These are phyloP conservation scores for Bergia puertoricense DNA, from an alignment of 92 coral and sea anemone species.

Conservation along the genomic window DNA sequence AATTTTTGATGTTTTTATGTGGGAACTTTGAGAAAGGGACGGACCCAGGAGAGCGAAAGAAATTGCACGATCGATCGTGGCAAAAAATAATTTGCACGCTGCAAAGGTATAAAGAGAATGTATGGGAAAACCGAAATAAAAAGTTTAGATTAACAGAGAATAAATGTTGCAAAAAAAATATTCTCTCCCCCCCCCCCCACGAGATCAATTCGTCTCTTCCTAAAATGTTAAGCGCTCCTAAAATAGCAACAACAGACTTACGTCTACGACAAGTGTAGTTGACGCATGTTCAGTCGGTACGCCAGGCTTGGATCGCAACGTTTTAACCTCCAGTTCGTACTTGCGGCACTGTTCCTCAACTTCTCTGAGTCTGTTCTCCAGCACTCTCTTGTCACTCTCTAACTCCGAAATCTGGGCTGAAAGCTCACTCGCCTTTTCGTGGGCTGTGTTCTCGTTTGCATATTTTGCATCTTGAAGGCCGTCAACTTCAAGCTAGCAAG, in stretches of 20 bases:
- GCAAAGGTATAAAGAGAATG: too few species aligned
- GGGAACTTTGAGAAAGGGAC: too few species aligned
- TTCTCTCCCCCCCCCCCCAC: too few species aligned
- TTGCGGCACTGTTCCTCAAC: conserved; percentile 65
- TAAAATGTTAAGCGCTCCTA: too few species aligned
- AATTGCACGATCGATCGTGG: too few species aligned
- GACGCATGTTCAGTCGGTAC: conserved; percentile 79
- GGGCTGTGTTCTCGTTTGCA: conserved; percentile 27
- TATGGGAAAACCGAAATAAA: too few species aligned
- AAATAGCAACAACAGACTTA: conserved; percentile 3
- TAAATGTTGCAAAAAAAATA: too few species aligned
- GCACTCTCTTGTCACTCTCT: conserved; percentile 68
- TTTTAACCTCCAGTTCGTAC: conserved; percentile 63
- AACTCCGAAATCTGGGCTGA: conserved; percentile 62
- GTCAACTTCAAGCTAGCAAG: conserved; percentile 28
- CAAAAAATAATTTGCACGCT: too few species aligned
- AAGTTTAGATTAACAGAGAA: too few species aligned
- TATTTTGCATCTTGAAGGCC: conserved; percentile 36
- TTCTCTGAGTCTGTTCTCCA: conserved; percentile 59
- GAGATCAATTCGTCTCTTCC: too few species aligned
- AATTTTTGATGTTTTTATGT: too few species aligned
- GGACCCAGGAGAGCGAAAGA: too few species aligned
- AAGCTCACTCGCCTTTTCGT: conserved; percentile 27
- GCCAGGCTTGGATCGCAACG: conserved; percentile 63
- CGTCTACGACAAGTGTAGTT: conserved; percentile 76